Base-by-base conservation (phyloP, 2,888 invertebrate genomes). In the Myopa testacea region DNA sequence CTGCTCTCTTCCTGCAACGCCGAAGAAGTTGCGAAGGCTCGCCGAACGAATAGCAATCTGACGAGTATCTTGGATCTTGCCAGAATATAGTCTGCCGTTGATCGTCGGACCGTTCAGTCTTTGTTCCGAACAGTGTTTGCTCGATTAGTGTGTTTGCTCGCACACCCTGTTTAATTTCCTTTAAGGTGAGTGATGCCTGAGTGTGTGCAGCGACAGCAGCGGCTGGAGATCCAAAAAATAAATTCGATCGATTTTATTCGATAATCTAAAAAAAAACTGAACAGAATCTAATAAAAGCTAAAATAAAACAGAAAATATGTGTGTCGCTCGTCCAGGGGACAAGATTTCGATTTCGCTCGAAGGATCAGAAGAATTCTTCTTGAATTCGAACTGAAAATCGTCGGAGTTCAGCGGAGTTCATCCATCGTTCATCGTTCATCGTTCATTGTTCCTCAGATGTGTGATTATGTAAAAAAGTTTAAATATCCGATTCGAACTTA, bases 31-130 rank as follows among this genome's bases (percentile, higher is more conserved):
- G 78, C 65, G 65, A 52, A 60, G 50, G 78, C 78, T 55, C 60
- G 74, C n/a, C 60, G n/a, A 72, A 78, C 78, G 81, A 83, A 85
- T 86, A 84, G 80, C 84, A 84, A 88, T 88, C 88, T 84, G 82
- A 78, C 80, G 84, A 83, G 83, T 83, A 82, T 81, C 81, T 80
- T 83, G 82, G 26, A 26, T 26, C 26, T 26, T 1, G 75, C 76
- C 82, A 84, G 84, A 87, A 87, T 88, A 88, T 87, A 90, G 90
- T 90, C 90, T 89, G 89, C 89, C 89, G 87, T 89, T 86, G 88
- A 87, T 88, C 87, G 90, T 89, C 90, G 90, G 89, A 87, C 88
- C 87, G 88, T 87, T 88, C 88, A 89, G 89, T 89, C 88, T 86
- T 86, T 86, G 87, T 87, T 88, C 86, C 87, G 86, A 88, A 85